phyloP scores from a whole-genome alignment of 2,797 vertebrate species.

The Nasua narica region DNA sequence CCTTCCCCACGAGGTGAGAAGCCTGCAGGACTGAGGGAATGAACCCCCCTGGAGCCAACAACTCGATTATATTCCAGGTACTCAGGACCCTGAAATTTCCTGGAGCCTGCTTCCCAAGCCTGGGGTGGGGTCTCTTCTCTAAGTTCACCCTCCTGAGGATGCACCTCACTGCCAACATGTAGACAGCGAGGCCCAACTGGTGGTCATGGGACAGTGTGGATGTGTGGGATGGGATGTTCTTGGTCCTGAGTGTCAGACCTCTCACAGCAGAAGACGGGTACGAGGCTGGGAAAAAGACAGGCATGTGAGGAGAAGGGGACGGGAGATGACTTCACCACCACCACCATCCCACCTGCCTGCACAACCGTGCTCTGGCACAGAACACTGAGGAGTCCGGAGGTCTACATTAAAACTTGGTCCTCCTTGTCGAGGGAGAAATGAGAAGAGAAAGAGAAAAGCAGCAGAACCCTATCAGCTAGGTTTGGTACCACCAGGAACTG shows the following conservation, averaged over 20 bases:
- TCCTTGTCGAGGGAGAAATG: background rate
- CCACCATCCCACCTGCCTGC: too few relatives aligned
- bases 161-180: background rate
- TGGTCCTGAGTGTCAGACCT: background rate
- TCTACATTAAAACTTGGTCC: background rate
- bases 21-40: background rate
- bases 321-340: background rate
- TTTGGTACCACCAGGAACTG: background rate
- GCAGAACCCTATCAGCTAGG: background rate
- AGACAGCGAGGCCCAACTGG: background rate
- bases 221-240: background rate
- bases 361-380: background rate
- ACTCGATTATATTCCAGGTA: background rate
- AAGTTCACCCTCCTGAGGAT: background rate
- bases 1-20: background rate
- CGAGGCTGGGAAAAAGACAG: background rate
- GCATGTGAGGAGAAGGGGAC: background rate
- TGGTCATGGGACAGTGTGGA: background rate
- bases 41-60: background rate
- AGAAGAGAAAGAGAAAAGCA: background rate
- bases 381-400: background rate
- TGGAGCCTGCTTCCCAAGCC: background rate
- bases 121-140: rapidly evolving
- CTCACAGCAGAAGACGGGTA: background rate
- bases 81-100: background rate